Percentiles rank a stretch among this genome's conserved stretches.
These are phyloP conservation scores for Zaprionus capensis DNA, from an alignment of 1,140 invertebrate genomes.

Conservation along the genomic window DNA sequence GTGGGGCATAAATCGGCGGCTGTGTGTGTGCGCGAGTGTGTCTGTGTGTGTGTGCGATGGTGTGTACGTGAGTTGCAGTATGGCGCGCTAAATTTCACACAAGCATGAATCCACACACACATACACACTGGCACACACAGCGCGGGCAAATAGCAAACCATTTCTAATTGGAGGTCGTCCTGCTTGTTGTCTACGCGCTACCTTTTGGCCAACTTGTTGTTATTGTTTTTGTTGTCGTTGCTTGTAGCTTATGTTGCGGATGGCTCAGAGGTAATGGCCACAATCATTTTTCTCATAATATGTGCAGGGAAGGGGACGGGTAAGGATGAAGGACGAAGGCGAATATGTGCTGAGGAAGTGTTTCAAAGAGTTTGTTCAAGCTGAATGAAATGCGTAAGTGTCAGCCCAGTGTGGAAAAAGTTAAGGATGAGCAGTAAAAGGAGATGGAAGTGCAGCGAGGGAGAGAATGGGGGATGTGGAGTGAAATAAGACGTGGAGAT, in stretches of 20 bases:
- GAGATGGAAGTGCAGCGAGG: background rate
- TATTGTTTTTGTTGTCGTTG: slow-evolving; percentile 8
- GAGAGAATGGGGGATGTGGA: background rate
- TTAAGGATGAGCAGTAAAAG: background rate
- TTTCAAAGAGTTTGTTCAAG: slow-evolving; percentile 21
- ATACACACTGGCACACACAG: background rate
- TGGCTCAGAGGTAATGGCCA: slow-evolving; percentile 28
- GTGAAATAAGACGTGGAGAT: background rate
- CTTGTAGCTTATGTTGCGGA: slow-evolving; percentile 37
- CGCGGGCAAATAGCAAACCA: slow-evolving; percentile 66
- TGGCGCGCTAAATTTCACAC: slow-evolving; percentile 68
- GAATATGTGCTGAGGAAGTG: slow-evolving; percentile 2
- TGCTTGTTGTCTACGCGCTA: slow-evolving; percentile 48
- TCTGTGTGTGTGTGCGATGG: slow-evolving; percentile 26
- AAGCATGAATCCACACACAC: slow-evolving; percentile 29
- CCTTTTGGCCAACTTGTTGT: slow-evolving; percentile 53
- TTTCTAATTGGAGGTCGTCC: slow-evolving; percentile 76
- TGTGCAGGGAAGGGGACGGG: background rate
- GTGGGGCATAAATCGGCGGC: slow-evolving; percentile 67
- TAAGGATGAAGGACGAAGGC: background rate
- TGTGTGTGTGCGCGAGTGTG: background rate
- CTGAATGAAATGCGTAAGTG: slow-evolving; percentile 19
- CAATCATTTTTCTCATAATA: slow-evolving; percentile 24
- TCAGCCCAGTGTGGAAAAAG: background rate
- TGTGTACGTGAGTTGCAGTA: slow-evolving; percentile 39